Conservation (phyloP, 2,888 invertebrate species). For the Aphelenchoides bicaudatus region DNA sequence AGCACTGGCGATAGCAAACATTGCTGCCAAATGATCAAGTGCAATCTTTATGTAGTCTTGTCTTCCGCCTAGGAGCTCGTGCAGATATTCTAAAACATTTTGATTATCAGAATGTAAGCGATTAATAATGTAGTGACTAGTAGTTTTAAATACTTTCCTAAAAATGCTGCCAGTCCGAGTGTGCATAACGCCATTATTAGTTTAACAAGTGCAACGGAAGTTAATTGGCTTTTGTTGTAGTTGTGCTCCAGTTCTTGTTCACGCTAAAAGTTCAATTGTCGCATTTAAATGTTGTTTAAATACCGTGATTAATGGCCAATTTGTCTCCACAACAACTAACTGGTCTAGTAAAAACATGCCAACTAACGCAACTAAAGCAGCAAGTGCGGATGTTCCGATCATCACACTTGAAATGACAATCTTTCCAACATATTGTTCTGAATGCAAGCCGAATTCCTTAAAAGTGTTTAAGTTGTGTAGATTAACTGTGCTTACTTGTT, state of each 20-base stretch:
- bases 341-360: conserved; percentile 47
- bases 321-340: conserved; percentile 46
- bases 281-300: not conserved
- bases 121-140: too few relatives aligned
- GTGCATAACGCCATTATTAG: conserved; percentile 47
- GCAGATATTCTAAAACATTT: conserved; percentile 56
- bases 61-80: conserved; percentile 47
- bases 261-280: conserved; percentile 32
- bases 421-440: conserved; percentile 49
- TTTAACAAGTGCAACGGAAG: conserved; percentile 49
- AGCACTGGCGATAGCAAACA: conserved; percentile 50
- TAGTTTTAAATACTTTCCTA: too few relatives aligned
- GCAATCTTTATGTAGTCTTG: conserved; percentile 58
- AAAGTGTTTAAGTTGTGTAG: too few relatives aligned
- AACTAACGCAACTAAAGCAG: conserved; percentile 46
- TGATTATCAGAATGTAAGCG: too few relatives aligned
- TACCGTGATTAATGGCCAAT: conserved; percentile 46
- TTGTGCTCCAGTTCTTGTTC: conserved; percentile 48
- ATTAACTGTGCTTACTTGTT: too few relatives aligned
- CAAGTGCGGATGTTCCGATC: conserved; percentile 49
- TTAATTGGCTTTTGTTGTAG: conserved; percentile 37
- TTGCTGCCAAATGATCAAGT: conserved; percentile 53
- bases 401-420: conserved; percentile 53
- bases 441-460: conserved; percentile 48
- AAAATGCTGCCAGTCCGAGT: conserved; percentile 54